These are phyloP conservation scores for Clusia tigrina DNA, from an alignment of 2,888 invertebrate species.

Conservation along the genomic window DNA sequence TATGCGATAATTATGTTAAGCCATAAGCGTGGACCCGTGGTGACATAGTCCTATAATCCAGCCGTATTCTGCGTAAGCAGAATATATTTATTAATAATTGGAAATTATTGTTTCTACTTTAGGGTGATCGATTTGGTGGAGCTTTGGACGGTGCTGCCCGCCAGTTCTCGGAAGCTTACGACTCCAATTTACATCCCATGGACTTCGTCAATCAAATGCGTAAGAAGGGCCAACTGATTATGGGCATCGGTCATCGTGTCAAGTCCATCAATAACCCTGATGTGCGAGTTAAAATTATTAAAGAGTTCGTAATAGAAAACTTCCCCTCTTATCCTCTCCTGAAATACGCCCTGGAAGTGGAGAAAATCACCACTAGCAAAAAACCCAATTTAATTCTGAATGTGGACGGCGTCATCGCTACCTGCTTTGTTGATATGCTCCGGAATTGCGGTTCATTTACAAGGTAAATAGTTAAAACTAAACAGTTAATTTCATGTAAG, in stretches of 20 bases:
- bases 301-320: constrained; percentile 91
- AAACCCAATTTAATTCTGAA: constrained; percentile 99
- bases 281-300: constrained; percentile 95
- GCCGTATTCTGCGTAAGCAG: too few relatives aligned
- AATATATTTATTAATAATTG: neutral
- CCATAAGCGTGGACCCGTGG: too few relatives aligned
- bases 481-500: neutral
- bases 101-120: constrained; percentile 33
- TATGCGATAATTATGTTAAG: too few relatives aligned
- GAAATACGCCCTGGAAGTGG: constrained; percentile 95
- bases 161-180: constrained; percentile 97
- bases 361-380: constrained; percentile 98
- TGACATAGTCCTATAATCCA: too few relatives aligned
- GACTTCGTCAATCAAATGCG: constrained; percentile 99
- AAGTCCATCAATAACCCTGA: constrained; percentile 98
- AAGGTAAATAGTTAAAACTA: constrained; percentile 68
- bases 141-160: constrained; percentile 97
- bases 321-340: constrained; percentile 96
- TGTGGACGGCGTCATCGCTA: constrained; percentile 98
- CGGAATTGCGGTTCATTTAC: constrained; percentile 94
- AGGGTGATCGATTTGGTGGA: constrained; percentile 99
- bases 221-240: constrained; percentile 95
- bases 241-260: constrained; percentile 97
- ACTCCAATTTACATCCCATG: constrained; percentile 92
- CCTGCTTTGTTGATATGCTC: constrained; percentile 96